These are phyloP conservation scores for Eucera pruinosa DNA, from an alignment of 2,888 invertebrate species.

Conservation along the genomic window DNA sequence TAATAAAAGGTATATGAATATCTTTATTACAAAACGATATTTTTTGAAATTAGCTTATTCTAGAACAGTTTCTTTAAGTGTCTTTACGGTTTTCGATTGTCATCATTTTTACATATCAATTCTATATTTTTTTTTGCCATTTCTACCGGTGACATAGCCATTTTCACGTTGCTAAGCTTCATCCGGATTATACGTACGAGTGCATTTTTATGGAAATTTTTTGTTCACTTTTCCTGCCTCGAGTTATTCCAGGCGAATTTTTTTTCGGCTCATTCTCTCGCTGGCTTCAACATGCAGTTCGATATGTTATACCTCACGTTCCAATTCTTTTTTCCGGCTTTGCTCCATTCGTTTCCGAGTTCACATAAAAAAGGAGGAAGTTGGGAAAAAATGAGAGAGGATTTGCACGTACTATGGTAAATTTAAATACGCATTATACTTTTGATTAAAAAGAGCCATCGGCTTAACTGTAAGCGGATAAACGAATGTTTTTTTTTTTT, in stretches of 20 bases:
- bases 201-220: constrained; percentile 79
- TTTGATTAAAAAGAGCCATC: constrained; percentile 34
- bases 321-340: constrained; percentile 63
- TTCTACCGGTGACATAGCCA: constrained; percentile 63
- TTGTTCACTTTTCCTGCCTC: constrained; percentile 70
- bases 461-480: constrained; percentile 31
- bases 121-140: constrained; percentile 66
- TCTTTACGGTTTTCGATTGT: constrained; percentile 34
- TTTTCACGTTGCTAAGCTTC: constrained; percentile 79
- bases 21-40: neutral
- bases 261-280: constrained; percentile 62
- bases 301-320: constrained; percentile 71
- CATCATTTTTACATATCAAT: constrained; percentile 50
- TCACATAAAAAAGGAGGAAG: constrained; percentile 29
- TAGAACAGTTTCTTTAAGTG: neutral
- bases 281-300: constrained; percentile 69
- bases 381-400: constrained; percentile 9
- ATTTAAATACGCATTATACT: constrained; percentile 55
- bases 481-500: constrained; percentile 21
- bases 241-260: constrained; percentile 71
- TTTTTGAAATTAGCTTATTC: neutral
- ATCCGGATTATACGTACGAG: constrained; percentile 81
- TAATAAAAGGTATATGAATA: neutral
- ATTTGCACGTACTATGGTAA: constrained; percentile 43
- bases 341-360: constrained; percentile 57